A percentile compares a stretch with the other conserved stretches of the same genome.
These are phyloP conservation scores for Polylopha cassiicola DNA, from an alignment of 2,888 invertebrate species.

Conservation along the genomic window DNA sequence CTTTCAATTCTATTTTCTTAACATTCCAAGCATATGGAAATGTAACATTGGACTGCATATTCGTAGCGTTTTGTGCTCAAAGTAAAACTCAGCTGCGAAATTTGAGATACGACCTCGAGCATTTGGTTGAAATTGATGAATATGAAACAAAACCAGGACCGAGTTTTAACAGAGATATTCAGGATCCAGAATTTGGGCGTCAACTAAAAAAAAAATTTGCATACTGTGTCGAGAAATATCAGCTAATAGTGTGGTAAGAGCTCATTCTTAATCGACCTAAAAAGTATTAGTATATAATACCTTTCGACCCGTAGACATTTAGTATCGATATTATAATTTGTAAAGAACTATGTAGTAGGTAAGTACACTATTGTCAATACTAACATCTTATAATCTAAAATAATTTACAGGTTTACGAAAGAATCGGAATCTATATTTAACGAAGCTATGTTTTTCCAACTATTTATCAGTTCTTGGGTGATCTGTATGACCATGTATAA, in stretches of 20 bases:
- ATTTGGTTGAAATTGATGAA: constrained; percentile 36
- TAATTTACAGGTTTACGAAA: constrained; percentile 42
- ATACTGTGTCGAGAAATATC: constrained; percentile 47
- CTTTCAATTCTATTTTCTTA: constrained; percentile 47
- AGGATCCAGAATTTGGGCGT: constrained; percentile 23
- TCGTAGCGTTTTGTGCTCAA: constrained; percentile 56
- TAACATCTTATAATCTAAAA: constrained; percentile 2
- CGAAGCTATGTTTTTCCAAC: constrained; percentile 54
- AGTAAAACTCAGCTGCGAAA: constrained; percentile 53
- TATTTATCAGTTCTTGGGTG: constrained; percentile 56
- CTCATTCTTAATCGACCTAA: constrained; percentile 1
- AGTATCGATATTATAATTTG: no score
- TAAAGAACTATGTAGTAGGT: not conserved
- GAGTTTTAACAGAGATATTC: constrained; percentile 30
- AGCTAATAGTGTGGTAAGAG: constrained; percentile 46
- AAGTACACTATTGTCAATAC: no score
- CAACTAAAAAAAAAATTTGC: constrained; percentile 42
- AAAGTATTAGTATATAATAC: no score
- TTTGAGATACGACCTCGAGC: constrained; percentile 50
- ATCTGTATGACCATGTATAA: constrained; percentile 67
- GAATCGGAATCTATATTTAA: constrained; percentile 57
- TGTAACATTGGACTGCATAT: constrained; percentile 60
- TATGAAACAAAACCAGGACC: constrained; percentile 26
- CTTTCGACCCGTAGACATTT: no score
- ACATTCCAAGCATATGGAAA: constrained; percentile 54